phyloP scores from a whole-genome alignment of 2,888 invertebrate species.

The Diploptera punctata region DNA sequence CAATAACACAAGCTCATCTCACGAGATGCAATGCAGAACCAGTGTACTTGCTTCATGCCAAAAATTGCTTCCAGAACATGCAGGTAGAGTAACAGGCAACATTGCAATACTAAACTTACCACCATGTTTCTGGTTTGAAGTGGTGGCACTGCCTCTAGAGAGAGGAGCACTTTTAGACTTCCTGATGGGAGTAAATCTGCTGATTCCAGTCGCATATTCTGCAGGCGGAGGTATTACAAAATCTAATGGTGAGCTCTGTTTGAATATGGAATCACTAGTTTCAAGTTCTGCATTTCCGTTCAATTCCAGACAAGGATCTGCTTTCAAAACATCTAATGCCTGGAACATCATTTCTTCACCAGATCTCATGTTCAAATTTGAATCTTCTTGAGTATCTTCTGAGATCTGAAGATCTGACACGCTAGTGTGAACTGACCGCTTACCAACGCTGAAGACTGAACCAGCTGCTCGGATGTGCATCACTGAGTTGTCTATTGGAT shows the following conservation, averaged over 20 bases:
- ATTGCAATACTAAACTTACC: slow-evolving; percentile 10
- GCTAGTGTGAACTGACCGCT: slow-evolving; percentile 41
- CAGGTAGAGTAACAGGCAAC: slow-evolving; percentile 3
- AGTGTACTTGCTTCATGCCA: neutral
- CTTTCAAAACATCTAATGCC: slow-evolving; percentile 8
- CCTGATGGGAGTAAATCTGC: slow-evolving; percentile 38
- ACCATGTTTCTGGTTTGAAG: slow-evolving; percentile 10
- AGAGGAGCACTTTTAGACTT: slow-evolving; percentile 43
- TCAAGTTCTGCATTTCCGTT: slow-evolving; percentile 45
- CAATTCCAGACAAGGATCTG: slow-evolving; percentile 17
- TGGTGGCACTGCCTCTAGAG: neutral
- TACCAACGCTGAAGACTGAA: slow-evolving; percentile 50
- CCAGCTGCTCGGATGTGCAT: slow-evolving; percentile 53
- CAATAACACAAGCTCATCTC: too few species aligned
- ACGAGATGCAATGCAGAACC: too few species aligned
- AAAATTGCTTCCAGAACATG: neutral
- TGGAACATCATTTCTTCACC: slow-evolving; percentile 7
- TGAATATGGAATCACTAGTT: slow-evolving; percentile 46
- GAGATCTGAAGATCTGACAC: slow-evolving; percentile 38
- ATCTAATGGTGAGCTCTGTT: slow-evolving; percentile 18
- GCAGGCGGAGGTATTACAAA: slow-evolving; percentile 51
- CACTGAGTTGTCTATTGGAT: slow-evolving; percentile 52
- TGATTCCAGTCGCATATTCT: slow-evolving; percentile 47
- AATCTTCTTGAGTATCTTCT: slow-evolving; percentile 15
- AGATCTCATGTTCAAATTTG: slow-evolving; percentile 16